Conservation (phyloP, 2,888 invertebrate genomes). For the Andricus quercusramuli region DNA sequence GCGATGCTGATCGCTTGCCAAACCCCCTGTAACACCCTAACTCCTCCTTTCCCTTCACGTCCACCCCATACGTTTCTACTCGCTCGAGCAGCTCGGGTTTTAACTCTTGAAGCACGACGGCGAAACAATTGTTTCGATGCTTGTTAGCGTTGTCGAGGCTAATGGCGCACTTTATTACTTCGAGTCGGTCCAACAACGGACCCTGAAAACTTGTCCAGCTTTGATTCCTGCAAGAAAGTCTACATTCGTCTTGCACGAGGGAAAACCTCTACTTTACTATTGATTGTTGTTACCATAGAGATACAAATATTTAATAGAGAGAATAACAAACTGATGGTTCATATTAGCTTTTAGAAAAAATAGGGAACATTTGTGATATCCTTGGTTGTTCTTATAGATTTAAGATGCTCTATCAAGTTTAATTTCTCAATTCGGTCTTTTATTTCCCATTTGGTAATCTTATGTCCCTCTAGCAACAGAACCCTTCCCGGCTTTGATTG, state of each 20-base stretch:
- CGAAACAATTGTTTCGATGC: conserved; percentile 74
- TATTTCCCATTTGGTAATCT: too few species aligned
- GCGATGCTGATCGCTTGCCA: conserved; percentile 75
- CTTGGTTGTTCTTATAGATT: too few species aligned
- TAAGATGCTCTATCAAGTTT: too few species aligned
- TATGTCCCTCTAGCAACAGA: too few species aligned
- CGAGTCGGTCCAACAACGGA: conserved; percentile 57
- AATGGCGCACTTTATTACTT: conserved; percentile 76
- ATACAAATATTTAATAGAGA: not conserved
- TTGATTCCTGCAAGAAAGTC: conserved; percentile 58
- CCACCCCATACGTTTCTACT: conserved; percentile 50
- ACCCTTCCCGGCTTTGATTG: too few species aligned
- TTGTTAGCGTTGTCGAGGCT: conserved; percentile 75
- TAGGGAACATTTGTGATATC: too few species aligned
- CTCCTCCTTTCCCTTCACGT: conserved; percentile 51
- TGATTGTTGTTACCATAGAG: too few species aligned
- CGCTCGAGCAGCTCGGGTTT: conserved; percentile 52
- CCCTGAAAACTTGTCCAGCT: conserved; percentile 58
- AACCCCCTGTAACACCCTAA: conserved; percentile 62
- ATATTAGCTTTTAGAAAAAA: too few species aligned
- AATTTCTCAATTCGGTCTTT: too few species aligned
- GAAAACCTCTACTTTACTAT: not conserved
- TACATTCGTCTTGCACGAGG: not conserved
- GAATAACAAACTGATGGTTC: not conserved
- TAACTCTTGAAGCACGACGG: conserved; percentile 67